Evolutionary conservation across 2,113 vertebrate genomes (phyloP), one percentile per base, ranked within the genome.

Genomic region (Ictalurus furcatus): DNA sequence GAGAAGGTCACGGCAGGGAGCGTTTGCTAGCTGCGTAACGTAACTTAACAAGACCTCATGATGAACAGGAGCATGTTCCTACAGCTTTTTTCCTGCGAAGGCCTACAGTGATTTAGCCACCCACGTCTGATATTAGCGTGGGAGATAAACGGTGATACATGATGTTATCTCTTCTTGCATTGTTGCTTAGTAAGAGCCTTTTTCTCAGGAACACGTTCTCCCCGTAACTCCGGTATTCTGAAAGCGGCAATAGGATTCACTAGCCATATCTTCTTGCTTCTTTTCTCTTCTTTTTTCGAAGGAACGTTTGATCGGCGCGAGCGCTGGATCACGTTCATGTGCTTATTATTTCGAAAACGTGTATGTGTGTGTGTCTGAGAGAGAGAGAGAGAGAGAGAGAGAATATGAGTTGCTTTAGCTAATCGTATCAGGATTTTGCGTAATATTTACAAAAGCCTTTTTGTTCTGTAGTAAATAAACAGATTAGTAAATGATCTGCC

Each of bases 401-500:
- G 63, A 69, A 52, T 85, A 44, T 25, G 59, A 44, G 13, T 44
- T 0, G 6, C 34, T 59, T 63, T 63, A 44, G 83, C 28, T 85
- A 71, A 69, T 85, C 84, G 6, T 19, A 21, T 48, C 23, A 71
- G 9, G 21, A 61, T 37, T 40, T 61, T 40, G 2, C 3, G 30
- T 81, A 30, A 81, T 80, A 21, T 44, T 25, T 84, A 48, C 63
- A 85, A 48, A 52, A 30, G 8, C 44, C 25, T 7, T n/a, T 56
- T 74, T n/a, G 56, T 85, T 58, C 48, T 37, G 65, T 59, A 28
- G 30, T 74, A 74, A 76, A 28, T 59, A 40, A 59, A 74, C 54
- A 16, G 73, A 61, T 86, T 40, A 86, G 69, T 59, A n/a, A 86
- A 86, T 61, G 44, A 59, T 83, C 34, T 61, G 56, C 4, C 4